These are phyloP conservation scores for Drosophila dunni DNA, from an alignment of 1,140 invertebrate species.

Conservation along the genomic window DNA sequence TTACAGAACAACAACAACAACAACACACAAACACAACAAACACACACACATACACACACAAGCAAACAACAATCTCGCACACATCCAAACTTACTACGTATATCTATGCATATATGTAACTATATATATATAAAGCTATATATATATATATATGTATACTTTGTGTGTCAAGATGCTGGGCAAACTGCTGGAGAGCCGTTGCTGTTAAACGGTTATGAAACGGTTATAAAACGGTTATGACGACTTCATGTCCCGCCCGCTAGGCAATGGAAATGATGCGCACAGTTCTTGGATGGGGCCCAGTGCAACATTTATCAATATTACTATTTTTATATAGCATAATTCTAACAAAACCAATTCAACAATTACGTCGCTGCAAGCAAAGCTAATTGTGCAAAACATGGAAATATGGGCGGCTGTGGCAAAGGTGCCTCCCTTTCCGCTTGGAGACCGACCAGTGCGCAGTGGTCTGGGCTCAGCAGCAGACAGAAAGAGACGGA, in stretches of 20 bases:
- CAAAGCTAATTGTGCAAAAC: constrained; percentile 50
- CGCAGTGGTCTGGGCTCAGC: background rate
- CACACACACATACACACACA: background rate
- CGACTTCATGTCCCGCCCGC: background rate
- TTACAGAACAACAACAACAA: background rate
- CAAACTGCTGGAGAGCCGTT: constrained; percentile 2
- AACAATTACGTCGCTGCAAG: constrained; percentile 50
- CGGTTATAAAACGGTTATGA: constrained; percentile 2
- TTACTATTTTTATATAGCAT: constrained; percentile 74
- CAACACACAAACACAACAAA: background rate
- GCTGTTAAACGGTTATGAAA: constrained; percentile 5
- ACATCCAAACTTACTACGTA: background rate
- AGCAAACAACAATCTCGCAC: constrained; percentile 25
- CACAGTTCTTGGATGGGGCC: constrained; percentile 29
- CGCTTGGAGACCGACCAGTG: background rate
- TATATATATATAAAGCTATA: background rate
- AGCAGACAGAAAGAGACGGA: background rate
- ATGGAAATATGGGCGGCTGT: background rate
- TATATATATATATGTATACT: constrained; percentile 10
- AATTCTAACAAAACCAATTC: constrained; percentile 56
- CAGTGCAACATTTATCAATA: constrained; percentile 68
- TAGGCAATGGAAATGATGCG: constrained; percentile 1
- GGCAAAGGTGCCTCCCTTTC: background rate
- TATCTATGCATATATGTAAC: constrained; percentile 7
- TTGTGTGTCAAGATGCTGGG: constrained; percentile 32